Evolutionary conservation across 2,888 invertebrate species (phyloP).

Genomic region (Dugesia japonica): DNA sequence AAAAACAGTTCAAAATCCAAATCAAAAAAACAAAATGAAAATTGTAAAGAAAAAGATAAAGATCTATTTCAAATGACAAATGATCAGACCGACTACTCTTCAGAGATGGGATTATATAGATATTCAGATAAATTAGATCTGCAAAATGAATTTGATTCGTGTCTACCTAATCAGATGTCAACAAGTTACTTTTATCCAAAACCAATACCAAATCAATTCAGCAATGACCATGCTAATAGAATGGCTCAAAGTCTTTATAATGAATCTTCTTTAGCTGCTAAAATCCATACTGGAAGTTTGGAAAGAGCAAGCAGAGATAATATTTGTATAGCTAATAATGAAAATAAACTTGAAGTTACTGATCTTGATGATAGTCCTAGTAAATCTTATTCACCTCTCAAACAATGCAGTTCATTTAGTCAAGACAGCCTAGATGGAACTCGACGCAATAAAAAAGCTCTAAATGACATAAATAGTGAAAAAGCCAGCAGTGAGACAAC

Average conservation of each 20-base stretch:
- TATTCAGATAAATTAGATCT: background rate
- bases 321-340: background rate
- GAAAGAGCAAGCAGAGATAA: background rate
- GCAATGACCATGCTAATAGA: background rate
- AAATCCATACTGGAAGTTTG: background rate
- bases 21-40: background rate
- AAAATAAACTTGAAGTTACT: background rate
- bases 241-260: slow-evolving; percentile 20
- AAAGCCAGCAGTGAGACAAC: background rate
- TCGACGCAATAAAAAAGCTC: background rate
- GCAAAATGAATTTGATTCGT: background rate
- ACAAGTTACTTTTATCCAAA: background rate
- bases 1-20: background rate
- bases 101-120: background rate
- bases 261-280: background rate
- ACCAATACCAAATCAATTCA: background rate
- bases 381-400: background rate
- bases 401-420: background rate
- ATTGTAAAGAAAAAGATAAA: background rate
- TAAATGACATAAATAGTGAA: background rate
- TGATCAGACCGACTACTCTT: background rate
- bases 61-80: background rate
- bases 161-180: background rate
- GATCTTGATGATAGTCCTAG: background rate
- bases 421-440: background rate